Conservation (phyloP, 2,113 vertebrate genomes). For the Dinomys branickii region DNA sequence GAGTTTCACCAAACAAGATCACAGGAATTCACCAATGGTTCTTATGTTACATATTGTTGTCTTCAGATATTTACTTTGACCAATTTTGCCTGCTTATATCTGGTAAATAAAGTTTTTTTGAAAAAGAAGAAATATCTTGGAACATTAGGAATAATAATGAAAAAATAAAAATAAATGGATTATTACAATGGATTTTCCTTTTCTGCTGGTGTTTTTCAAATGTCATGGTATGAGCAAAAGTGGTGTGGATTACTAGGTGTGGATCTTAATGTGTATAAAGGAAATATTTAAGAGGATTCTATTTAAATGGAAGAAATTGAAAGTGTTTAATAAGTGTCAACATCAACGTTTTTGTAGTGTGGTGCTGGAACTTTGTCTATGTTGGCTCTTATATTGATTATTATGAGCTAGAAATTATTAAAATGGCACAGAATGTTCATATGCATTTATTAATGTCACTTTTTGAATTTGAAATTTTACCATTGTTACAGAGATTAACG, state of each 20-base stretch:
- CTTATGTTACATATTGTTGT: too few species aligned
- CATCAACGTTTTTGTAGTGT: neutral
- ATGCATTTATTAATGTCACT: neutral
- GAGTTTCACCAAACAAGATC: too few species aligned
- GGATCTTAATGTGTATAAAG: neutral
- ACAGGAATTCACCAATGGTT: too few species aligned
- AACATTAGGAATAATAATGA: neutral
- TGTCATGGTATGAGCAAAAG: neutral
- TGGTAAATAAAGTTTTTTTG: neutral
- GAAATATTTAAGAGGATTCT: neutral
- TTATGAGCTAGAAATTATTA: neutral
- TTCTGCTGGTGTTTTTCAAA: constrained; percentile 10
- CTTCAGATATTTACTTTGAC: too few species aligned
- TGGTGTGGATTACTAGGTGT: neutral
- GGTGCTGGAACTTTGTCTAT: neutral
- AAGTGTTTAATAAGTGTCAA: neutral
- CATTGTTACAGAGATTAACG: neutral
- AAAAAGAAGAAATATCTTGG: neutral
- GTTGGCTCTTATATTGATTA: neutral
- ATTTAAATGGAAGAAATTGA: neutral
- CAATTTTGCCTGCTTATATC: too few species aligned
- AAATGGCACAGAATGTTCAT: neutral
- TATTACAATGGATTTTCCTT: neutral
- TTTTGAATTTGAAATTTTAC: neutral
- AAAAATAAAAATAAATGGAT: neutral